These are phyloP conservation scores for Limnodromus scolopaceus DNA, from an alignment of 2,797 vertebrate genomes.

Conservation along the genomic window DNA sequence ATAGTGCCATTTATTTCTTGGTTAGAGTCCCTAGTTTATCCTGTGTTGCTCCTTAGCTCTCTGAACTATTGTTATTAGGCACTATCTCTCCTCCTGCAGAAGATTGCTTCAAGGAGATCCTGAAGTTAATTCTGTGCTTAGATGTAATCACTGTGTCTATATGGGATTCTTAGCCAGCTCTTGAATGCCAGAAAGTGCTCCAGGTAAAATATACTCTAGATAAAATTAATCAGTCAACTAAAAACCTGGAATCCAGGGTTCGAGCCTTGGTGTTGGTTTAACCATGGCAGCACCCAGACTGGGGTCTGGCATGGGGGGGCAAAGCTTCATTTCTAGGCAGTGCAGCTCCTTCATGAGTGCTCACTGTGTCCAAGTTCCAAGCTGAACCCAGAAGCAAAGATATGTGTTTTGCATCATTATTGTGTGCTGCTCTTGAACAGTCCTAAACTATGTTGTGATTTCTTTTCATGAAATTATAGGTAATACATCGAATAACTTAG, in stretches of 20 bases:
- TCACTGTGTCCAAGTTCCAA: not conserved
- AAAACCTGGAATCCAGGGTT: not conserved
- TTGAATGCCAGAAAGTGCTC: not conserved
- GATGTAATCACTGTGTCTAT: not conserved
- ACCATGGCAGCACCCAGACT: not conserved
- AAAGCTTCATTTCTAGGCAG: not conserved
- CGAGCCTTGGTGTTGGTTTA: not conserved
- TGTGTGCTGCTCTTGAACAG: not conserved
- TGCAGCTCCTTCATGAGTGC: rapidly evolving
- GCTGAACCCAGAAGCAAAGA: not conserved
- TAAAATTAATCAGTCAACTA: not conserved
- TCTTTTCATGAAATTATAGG: not conserved
- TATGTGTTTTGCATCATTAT: not conserved
- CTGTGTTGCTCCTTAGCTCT: not conserved
- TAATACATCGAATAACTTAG: not conserved
- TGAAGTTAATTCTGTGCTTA: not conserved
- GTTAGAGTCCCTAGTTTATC: not conserved
- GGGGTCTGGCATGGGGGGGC: not conserved
- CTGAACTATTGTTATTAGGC: not conserved
- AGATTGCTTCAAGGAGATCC: not conserved
- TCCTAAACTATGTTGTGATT: not conserved
- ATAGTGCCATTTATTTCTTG: not conserved
- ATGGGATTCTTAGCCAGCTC: not conserved
- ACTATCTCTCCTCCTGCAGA: not conserved
- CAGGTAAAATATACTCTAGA: not conserved